Percentiles rank a stretch among this genome's conserved stretches.
phyloP scores from a whole-genome alignment of 1,140 invertebrate genomes.

The Branchinecta lynchi region DNA sequence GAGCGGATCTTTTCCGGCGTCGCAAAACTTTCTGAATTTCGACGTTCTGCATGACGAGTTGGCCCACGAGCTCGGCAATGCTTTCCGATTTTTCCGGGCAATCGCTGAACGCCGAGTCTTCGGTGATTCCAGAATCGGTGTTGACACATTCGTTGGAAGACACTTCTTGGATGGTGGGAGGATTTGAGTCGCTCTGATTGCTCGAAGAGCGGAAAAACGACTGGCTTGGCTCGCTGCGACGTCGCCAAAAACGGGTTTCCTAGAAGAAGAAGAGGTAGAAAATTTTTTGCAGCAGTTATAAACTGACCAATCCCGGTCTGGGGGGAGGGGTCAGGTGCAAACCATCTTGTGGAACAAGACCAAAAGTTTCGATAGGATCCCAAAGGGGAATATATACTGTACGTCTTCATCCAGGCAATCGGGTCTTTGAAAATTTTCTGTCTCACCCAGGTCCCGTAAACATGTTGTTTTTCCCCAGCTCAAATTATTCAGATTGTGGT shows the following conservation, averaged over 20 bases:
- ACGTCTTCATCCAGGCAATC: too few species aligned
- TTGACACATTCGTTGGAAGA: conserved; percentile 1
- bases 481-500: too few species aligned
- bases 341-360: too few species aligned
- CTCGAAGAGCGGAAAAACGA: background rate
- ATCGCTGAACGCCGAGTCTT: conserved; percentile 8
- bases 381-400: too few species aligned
- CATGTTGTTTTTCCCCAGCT: too few species aligned
- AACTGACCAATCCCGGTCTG: too few species aligned
- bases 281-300: background rate
- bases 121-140: background rate
- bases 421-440: too few species aligned
- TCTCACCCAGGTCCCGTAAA: too few species aligned
- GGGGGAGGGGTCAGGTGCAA: too few species aligned
- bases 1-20: conserved; percentile 36
- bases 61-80: conserved; percentile 62
- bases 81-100: conserved; percentile 31
- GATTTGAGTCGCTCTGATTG: background rate
- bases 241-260: conserved; percentile 1
- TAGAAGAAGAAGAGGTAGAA: background rate
- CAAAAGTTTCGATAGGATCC: too few species aligned
- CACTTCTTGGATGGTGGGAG: background rate
- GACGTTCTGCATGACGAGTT: conserved; percentile 62
- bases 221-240: background rate
- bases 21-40: conserved; percentile 57